phyloP scores from a whole-genome alignment of 2,888 invertebrate genomes.

The Deroplatys truncata region DNA sequence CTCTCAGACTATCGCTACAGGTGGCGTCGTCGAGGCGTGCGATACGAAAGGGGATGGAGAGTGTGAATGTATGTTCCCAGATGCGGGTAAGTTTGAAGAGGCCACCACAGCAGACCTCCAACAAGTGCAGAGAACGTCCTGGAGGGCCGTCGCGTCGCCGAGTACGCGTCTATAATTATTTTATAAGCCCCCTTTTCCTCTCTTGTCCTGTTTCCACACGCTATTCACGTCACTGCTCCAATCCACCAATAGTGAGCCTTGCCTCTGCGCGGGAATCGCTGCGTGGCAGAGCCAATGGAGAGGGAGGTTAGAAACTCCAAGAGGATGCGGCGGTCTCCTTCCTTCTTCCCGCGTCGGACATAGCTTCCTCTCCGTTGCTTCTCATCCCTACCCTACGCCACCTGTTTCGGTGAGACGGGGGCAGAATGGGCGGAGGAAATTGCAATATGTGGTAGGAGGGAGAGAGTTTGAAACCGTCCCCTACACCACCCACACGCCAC shows the following conservation, averaged over 20 bases:
- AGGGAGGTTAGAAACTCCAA: neutral
- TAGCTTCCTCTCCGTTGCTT: neutral
- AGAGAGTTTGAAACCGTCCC: neutral
- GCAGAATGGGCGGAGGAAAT: neutral
- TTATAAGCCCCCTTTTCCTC: conserved; percentile 5
- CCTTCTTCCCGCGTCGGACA: neutral
- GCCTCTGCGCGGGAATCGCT: conserved; percentile 25
- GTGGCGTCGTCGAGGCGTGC: neutral
- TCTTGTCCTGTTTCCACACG: neutral
- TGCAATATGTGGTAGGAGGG: neutral
- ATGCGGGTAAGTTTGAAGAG: neutral
- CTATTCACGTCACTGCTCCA: conserved; percentile 15
- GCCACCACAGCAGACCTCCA: neutral
- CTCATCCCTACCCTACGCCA: neutral
- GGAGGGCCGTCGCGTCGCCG: conserved; percentile 9
- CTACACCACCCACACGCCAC: neutral
- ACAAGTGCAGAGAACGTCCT: neutral
- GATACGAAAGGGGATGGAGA: neutral
- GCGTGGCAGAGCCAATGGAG: conserved; percentile 6
- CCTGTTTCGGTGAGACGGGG: neutral
- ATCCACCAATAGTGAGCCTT: conserved; percentile 13
- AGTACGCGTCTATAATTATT: conserved; percentile 18
- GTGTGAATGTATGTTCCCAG: neutral
- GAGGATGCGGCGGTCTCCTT: neutral
- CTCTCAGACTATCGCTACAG: neutral